These are phyloP conservation scores for Arothron firmamentum DNA, from an alignment of 2,113 vertebrate species.

Conservation along the genomic window DNA sequence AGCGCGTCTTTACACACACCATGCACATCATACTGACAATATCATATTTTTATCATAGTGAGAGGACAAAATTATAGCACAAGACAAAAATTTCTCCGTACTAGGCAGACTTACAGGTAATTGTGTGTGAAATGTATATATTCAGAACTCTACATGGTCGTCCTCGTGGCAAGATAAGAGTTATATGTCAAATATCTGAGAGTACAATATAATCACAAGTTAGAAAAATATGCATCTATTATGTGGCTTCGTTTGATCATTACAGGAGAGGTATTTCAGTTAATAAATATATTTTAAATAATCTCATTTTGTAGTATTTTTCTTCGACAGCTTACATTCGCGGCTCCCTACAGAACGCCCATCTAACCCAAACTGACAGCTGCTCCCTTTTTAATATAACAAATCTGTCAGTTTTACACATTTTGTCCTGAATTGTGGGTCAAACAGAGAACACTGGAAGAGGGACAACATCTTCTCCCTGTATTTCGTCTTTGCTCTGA, in stretches of 20 bases:
- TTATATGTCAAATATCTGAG: neutral
- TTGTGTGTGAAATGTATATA: constrained; percentile 49
- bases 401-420: constrained; percentile 37
- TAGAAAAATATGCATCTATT: constrained; percentile 42
- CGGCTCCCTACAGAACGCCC: neutral
- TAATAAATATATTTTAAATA: constrained; percentile 1
- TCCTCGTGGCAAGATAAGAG: neutral
- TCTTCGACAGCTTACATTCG: neutral
- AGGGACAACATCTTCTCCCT: no score
- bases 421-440: neutral
- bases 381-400: no score
- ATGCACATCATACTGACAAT: constrained; percentile 48
- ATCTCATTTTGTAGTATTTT: constrained; percentile 30
- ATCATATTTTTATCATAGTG: constrained; percentile 19
- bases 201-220: constrained; percentile 7
- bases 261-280: constrained; percentile 24
- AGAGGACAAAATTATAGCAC: constrained; percentile 45
- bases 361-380: no score
- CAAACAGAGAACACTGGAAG: no score
- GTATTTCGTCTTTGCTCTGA: no score
- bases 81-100: constrained; percentile 44
- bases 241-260: constrained; percentile 11
- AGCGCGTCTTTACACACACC: constrained; percentile 16
- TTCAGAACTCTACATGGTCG: constrained; percentile 15
- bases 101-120: constrained; percentile 40